Evolutionary conservation across 2,797 vertebrate species (phyloP), one percentile per base, ranked within the genome.

Genomic region (Cottoperca gobio): DNA sequence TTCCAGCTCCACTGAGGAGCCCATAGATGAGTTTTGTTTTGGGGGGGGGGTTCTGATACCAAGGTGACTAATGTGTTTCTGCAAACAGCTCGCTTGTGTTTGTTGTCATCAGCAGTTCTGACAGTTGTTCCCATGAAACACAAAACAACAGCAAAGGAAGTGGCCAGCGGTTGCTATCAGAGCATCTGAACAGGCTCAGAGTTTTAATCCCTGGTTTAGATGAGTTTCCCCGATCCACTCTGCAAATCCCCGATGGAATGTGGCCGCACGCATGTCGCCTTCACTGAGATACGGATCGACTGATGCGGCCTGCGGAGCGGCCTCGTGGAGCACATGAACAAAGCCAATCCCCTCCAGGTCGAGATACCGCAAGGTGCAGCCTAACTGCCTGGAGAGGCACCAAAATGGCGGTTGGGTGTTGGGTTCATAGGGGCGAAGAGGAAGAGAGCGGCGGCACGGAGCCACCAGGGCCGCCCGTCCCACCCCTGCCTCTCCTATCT

Each of bases 221-320:
- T 83, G 78, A 73, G 80, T 84, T 83, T 81, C 78, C 67, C 49
- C 57, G 73, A 78, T 86, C 68, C 64, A 2, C 79, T 70, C 58
- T 50, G 76, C 77, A 87, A 91, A 91, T 92, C 91, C 90, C 79
- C 42, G 16, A 4, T 58, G 89, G 89, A 90, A 92, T 91, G 88
- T 55, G 40, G 14, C 74, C 3, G 0, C 12, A 28, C 35, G 54
- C 73, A 73, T 13, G 70, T 53, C 53, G 19, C 78, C 78, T 76
- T 70, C 42, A 0, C 72, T 2, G 52, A 86, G 87, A 84, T 76
- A 85, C 19, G 26, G 45, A 75, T 83, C 82, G 60, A 43, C 71
- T 52, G 76, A 66, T 17, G 78, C 26, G 23, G 71, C 74, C 63
- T 52, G 60, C 55, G 55, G 68, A 48, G 67, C 21, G 17, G 53